Conservation (phyloP, 23 tunicate species). For the Ascidia mentula region DNA sequence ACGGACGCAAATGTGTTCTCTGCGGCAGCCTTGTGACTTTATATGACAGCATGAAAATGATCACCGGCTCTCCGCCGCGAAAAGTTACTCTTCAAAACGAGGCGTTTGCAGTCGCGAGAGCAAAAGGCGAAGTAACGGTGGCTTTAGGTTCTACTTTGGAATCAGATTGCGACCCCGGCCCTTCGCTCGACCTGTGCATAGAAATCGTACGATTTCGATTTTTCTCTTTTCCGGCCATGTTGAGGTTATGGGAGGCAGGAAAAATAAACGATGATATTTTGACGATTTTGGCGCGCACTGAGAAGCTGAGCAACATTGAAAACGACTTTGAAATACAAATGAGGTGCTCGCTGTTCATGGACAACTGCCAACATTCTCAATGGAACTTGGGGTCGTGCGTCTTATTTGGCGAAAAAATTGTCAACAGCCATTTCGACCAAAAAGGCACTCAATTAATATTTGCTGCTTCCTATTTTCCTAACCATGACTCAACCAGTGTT, state of each 20-base stretch:
- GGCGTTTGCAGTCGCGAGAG: slow-evolving; percentile 5
- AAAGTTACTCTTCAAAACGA: slow-evolving; percentile 16
- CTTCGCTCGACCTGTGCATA: background rate
- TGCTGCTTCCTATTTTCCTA: background rate
- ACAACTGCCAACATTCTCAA: slow-evolving; percentile 6
- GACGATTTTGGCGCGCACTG: slow-evolving; percentile 7
- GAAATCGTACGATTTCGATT: slow-evolving; percentile 14
- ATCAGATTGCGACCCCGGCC: background rate
- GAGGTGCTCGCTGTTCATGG: slow-evolving; percentile 25
- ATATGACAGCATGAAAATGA: background rate
- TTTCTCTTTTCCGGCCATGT: slow-evolving; percentile 21
- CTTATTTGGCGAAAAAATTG: slow-evolving; percentile 9
- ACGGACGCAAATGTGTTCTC: slow-evolving; percentile 13
- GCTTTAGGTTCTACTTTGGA: slow-evolving; percentile 1
- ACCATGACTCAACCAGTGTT: background rate
- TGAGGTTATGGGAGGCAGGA: slow-evolving; percentile 14
- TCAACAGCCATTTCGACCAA: slow-evolving; percentile 4
- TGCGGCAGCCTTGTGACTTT: slow-evolving; percentile 35
- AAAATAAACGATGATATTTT: slow-evolving; percentile 21
- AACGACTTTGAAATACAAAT: slow-evolving; percentile 29
- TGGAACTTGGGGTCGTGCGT: slow-evolving; percentile 13
- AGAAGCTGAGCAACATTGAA: background rate
- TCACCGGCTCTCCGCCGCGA: slow-evolving; percentile 7
- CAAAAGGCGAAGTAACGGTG: background rate
- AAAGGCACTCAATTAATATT: background rate